Conservation (phyloP, 2,797 vertebrate genomes). For the Odontamblyopus rebecca region DNA sequence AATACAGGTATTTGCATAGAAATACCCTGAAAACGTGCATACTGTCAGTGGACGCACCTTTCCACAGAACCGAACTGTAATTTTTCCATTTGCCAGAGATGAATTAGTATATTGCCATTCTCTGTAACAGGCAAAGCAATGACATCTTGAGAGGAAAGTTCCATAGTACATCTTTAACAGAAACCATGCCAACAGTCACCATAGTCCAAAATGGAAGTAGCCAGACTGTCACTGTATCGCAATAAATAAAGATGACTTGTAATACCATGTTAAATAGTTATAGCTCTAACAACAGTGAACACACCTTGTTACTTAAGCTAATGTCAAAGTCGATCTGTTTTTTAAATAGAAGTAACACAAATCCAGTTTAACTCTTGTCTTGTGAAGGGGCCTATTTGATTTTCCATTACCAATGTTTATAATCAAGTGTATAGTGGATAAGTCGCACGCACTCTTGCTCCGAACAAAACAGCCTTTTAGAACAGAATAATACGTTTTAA, state of each 20-base stretch:
- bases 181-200: neutral
- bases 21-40: neutral
- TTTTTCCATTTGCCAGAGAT: neutral
- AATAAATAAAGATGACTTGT: neutral
- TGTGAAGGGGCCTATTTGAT: neutral
- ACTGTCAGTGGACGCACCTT: neutral
- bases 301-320: neutral
- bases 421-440: neutral
- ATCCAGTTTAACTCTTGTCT: slow-evolving; percentile 7
- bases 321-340: neutral
- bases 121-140: too few relatives aligned
- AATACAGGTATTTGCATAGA: neutral
- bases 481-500: neutral
- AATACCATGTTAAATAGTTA: neutral
- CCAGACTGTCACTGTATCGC: neutral
- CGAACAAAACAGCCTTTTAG: slow-evolving; percentile 8
- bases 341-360: neutral
- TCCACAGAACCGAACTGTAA: neutral
- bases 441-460: slow-evolving; percentile 10
- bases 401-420: slow-evolving; percentile 6
- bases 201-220: neutral
- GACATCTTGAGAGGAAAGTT: too few relatives aligned
- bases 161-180: too few relatives aligned
- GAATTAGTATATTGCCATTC: too few relatives aligned
- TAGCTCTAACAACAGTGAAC: neutral